phyloP scores from a whole-genome alignment of 1,140 invertebrate species.

The Helicoverpa zea region DNA sequence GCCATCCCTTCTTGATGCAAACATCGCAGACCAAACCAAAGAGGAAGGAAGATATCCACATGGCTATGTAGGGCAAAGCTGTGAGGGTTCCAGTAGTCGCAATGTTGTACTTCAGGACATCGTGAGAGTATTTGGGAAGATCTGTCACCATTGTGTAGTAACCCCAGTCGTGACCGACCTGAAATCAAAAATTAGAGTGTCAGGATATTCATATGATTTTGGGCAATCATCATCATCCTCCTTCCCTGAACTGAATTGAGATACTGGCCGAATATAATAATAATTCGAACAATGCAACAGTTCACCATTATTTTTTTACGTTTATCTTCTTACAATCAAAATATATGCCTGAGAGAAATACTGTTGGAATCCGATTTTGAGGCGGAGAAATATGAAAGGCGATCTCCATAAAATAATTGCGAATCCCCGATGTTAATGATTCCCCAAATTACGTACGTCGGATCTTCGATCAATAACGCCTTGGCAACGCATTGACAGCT shows the following conservation, averaged over 20 bases:
- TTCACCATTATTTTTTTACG: too few species aligned
- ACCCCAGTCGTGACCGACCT: conserved; percentile 96
- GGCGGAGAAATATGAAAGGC: neutral
- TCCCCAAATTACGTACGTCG: neutral
- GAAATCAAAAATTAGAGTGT: conserved; percentile 42
- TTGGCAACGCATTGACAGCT: conserved; percentile 24
- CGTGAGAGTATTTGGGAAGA: conserved; percentile 96
- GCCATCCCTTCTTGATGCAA: conserved; percentile 88
- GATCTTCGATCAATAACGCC: conserved; percentile 18
- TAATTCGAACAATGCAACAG: neutral
- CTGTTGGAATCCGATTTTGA: too few species aligned
- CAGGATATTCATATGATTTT: neutral
- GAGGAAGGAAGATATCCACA: conserved; percentile 90
- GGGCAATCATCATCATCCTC: too few species aligned
- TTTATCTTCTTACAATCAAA: too few species aligned
- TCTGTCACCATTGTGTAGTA: conserved; percentile 97
- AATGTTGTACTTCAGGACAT: conserved; percentile 94
- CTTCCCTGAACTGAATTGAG: too few species aligned
- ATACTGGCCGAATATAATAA: too few species aligned
- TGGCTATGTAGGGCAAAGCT: conserved; percentile 90
- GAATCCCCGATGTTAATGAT: conserved; percentile 20
- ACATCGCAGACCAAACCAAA: conserved; percentile 90
- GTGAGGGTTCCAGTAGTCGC: conserved; percentile 90
- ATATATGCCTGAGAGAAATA: too few species aligned
- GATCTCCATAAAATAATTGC: conserved; percentile 10